phyloP scores from a whole-genome alignment of 2,797 vertebrate species.

The Babyrousa celebensis region DNA sequence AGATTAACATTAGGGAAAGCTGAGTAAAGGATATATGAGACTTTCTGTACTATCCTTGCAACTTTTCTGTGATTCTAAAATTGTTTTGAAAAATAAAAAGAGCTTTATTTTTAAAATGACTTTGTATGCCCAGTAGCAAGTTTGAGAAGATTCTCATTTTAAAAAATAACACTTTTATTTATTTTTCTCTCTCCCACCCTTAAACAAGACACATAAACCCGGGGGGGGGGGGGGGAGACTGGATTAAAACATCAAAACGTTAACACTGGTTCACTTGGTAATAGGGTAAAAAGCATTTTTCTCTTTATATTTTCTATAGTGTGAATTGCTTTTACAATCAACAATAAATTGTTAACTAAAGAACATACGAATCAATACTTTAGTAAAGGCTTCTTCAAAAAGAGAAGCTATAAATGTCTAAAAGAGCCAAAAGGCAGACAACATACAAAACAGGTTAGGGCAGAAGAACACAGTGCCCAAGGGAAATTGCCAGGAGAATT shows the following conservation, averaged over 20 bases:
- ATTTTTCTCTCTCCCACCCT: neutral
- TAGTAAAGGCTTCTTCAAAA: conserved; percentile 57
- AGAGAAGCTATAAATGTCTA: conserved; percentile 59
- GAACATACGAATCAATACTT: conserved; percentile 58
- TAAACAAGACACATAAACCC: conserved; percentile 13
- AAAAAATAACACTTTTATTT: neutral
- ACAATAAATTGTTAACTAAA: conserved; percentile 58
- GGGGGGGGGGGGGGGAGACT: neutral
- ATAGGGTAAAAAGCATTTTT: conserved; percentile 30
- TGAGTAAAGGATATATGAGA: neutral
- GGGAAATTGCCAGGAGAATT: conserved; percentile 52
- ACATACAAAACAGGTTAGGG: conserved; percentile 53
- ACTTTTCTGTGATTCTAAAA: conserved; percentile 58
- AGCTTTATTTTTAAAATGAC: conserved; percentile 45
- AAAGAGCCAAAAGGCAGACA: conserved; percentile 57
- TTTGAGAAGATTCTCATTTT: conserved; percentile 13
- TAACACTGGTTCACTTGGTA: neutral
- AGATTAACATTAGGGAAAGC: conserved; percentile 36
- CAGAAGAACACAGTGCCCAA: conserved; percentile 54
- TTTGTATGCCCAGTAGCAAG: conserved; percentile 33
- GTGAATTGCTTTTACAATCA: conserved; percentile 63
- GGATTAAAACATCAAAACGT: conserved; percentile 49
- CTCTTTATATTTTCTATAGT: conserved; percentile 45
- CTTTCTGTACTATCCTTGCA: neutral
- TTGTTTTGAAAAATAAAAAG: conserved; percentile 1